Base-by-base conservation (phyloP, 2,113 vertebrate species). In the Melierax canorus region DNA sequence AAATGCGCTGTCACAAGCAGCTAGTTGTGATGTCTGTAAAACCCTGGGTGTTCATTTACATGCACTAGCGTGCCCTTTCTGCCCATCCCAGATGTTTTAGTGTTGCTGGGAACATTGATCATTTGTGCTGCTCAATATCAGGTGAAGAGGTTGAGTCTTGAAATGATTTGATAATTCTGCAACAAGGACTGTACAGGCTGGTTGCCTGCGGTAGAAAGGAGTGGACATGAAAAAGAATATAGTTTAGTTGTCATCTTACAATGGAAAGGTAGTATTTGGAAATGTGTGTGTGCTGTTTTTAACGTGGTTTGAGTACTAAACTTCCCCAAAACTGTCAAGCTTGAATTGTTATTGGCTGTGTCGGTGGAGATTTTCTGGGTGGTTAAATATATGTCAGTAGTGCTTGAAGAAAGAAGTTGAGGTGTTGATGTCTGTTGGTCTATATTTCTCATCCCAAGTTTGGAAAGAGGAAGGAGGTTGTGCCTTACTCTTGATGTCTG, bases 81-180 rank as follows among this genome's bases (percentile, higher is more conserved):
- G 8, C 94, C 90, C 56, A 23, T 88, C 64, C 91, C 94, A 89
- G 91, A 85, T 97, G 92, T 96, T 97, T 75, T 86, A 92, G 83
- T 67, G 69, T 77, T 32, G 6, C 79, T 97, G 64, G 51, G 36
- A 95, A 45, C 88, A 68, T 92, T 50, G 91, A 89, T 92, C 51
- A 15, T 93, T 87, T 60, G 60, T 86, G 60, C 83, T 95, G 69
- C 83, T 95, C 91, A 41, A n/a, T 97, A 84, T 63, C 64, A 51
- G 95, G 88, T 93, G 79, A 95, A 95, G 95, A 97, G 95, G 90
- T 84, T 95, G 92, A 60, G 80, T 87, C 87, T 87, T 87, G 58
- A 80, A 83, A 71, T 86, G 32, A 89, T 96, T 79, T 94, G 90
- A 23, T 97, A 92, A 86, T 91, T 94, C 84, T 90, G 66, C 67